Evolutionary conservation across 1,140 invertebrate genomes (phyloP).

Genomic region (Propsilocerus akamusi): DNA sequence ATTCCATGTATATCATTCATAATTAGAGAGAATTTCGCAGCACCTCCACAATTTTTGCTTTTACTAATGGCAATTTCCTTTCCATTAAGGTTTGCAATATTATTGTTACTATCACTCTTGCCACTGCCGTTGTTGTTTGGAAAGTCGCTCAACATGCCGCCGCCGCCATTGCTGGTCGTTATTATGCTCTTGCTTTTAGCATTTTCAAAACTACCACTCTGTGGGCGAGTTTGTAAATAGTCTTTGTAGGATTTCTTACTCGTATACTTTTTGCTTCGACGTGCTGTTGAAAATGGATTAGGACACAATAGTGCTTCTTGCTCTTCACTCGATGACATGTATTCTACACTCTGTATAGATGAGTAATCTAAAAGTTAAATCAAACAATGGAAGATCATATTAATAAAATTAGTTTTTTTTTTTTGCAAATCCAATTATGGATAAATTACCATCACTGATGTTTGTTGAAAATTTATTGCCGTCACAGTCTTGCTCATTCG

Average conservation of each 20-base stretch:
- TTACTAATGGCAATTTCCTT: not conserved
- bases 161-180: not conserved
- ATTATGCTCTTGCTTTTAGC: not conserved
- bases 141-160: not conserved
- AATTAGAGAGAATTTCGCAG: constrained; percentile 1
- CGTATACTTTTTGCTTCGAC: constrained; percentile 21
- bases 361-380: not conserved
- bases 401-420: not conserved
- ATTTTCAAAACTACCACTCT: not conserved
- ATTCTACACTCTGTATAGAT: constrained; percentile 8
- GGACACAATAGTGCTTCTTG: not conserved
- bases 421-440: not conserved
- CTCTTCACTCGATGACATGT: constrained; percentile 12
- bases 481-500: not conserved
- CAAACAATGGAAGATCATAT: not conserved
- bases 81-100: not conserved
- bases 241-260: constrained; percentile 21
- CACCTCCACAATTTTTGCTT: not conserved
- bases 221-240: constrained; percentile 17
- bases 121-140: not conserved
- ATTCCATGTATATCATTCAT: constrained; percentile 2
- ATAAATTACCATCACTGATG: constrained; percentile 1
- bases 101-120: not conserved
- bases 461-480: not conserved
- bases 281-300: constrained; percentile 16